A percentile compares a stretch with the other conserved stretches of the same genome.
Conservation (phyloP, 2,797 vertebrate species). For the Microctenopoma lineatum region DNA sequence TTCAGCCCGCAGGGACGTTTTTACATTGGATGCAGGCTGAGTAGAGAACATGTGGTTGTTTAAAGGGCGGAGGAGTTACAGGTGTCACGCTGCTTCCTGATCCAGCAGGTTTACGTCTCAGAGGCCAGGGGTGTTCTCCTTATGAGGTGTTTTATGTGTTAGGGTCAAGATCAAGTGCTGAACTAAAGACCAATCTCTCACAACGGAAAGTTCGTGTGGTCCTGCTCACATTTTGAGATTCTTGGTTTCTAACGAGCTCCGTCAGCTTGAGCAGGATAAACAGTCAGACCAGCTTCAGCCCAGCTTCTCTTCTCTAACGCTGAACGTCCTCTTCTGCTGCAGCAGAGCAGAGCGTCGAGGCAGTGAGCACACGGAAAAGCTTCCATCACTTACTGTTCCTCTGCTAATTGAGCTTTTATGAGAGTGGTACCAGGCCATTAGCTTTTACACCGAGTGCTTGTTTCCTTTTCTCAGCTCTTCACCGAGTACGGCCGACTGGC, state of each 20-base stretch:
- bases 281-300: background rate
- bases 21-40: background rate
- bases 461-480: constrained; percentile 86
- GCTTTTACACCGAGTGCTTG: constrained; percentile 18
- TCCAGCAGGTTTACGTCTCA: background rate
- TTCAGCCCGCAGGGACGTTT: too few relatives aligned
- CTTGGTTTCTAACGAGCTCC: too few relatives aligned
- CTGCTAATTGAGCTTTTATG: background rate
- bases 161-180: constrained; percentile 9
- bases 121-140: constrained; percentile 1
- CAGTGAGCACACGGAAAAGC: background rate
- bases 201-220: too few relatives aligned
- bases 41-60: too few relatives aligned
- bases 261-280: background rate
- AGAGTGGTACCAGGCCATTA: background rate
- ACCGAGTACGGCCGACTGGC: constrained; percentile 96
- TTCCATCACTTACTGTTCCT: background rate
- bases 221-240: background rate
- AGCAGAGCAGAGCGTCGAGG: background rate
- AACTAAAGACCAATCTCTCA: background rate
- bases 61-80: too few relatives aligned
- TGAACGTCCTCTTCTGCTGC: background rate
- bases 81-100: background rate
- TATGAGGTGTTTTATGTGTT: background rate
- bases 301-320: background rate